Evolutionary conservation across 2,888 invertebrate genomes (phyloP).

Genomic region (Nysson spinosus): DNA sequence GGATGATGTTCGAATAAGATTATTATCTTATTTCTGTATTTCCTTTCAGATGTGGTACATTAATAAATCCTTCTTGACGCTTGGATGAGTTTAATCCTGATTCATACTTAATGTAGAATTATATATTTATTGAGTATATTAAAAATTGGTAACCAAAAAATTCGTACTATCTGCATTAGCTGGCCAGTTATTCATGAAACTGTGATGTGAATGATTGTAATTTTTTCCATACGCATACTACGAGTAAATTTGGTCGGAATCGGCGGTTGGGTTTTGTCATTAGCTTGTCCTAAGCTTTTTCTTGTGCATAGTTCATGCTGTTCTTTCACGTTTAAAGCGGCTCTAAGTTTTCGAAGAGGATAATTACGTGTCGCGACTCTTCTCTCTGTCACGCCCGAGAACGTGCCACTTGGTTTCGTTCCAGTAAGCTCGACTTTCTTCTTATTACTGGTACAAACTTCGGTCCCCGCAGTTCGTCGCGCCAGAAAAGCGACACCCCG

Average conservation of each 20-base stretch:
- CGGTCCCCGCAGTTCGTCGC: conserved; percentile 20
- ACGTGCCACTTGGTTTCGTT: conserved; percentile 57
- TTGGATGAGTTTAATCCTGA: no score
- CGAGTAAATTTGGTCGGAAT: conserved; percentile 10
- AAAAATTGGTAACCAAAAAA: no score
- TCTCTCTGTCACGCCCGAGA: conserved; percentile 20
- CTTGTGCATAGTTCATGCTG: conserved; percentile 14
- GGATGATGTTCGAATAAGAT: no score
- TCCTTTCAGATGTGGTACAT: no score
- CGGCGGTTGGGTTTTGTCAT: conserved; percentile 39
- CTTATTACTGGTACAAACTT: conserved; percentile 42
- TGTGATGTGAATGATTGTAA: no score
- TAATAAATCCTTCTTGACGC: no score
- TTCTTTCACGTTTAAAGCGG: conserved; percentile 33
- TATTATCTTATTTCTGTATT: no score
- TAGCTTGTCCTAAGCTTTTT: conserved; percentile 6
- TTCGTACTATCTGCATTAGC: no score
- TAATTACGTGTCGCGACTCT: conserved; percentile 49
- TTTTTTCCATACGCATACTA: no score
- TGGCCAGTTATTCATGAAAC: no score
- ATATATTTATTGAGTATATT: no score
- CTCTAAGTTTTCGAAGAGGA: conserved; percentile 52
- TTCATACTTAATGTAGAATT: no score
- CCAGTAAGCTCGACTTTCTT: conserved; percentile 52
- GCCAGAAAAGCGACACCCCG: conserved; percentile 42